Percentiles rank a stretch among this genome's conserved stretches.
phyloP scores from a whole-genome alignment of 1,140 invertebrate genomes.

The Stegodyphus mimosarum region DNA sequence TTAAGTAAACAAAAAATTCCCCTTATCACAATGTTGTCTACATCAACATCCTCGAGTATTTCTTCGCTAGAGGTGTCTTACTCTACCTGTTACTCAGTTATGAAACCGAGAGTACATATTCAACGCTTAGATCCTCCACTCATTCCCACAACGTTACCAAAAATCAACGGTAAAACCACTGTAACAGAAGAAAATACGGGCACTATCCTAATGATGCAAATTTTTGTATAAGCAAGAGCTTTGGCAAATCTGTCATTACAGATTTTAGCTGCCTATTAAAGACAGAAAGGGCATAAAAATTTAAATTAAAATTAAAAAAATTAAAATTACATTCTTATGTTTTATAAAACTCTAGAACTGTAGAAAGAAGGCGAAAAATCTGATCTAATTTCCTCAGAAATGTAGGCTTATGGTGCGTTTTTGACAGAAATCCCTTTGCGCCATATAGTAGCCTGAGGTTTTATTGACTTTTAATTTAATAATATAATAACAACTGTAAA shows the following conservation, averaged over 20 bases:
- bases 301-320: not conserved
- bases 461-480: constrained; percentile 15
- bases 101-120: too few species aligned
- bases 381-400: constrained; percentile 14
- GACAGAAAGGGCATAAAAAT: not conserved
- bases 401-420: constrained; percentile 20
- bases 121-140: too few species aligned
- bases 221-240: not conserved
- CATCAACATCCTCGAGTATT: too few species aligned
- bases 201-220: constrained; percentile 4
- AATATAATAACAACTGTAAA: not conserved
- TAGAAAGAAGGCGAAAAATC: not conserved
- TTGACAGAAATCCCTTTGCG: constrained; percentile 4
- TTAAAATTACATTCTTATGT: not conserved
- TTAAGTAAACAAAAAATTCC: too few species aligned
- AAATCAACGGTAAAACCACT: too few species aligned
- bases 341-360: constrained; percentile 30
- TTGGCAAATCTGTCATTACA: constrained; percentile 11
- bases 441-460: constrained; percentile 13
- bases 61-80: too few species aligned
- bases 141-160: too few species aligned
- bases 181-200: too few species aligned
- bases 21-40: too few species aligned
- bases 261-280: constrained; percentile 6
- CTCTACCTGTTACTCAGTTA: too few species aligned